Evolutionary conservation across 2,888 invertebrate genomes (phyloP), one percentile per base, ranked within the genome.

Genomic region (Allacma fusca): DNA sequence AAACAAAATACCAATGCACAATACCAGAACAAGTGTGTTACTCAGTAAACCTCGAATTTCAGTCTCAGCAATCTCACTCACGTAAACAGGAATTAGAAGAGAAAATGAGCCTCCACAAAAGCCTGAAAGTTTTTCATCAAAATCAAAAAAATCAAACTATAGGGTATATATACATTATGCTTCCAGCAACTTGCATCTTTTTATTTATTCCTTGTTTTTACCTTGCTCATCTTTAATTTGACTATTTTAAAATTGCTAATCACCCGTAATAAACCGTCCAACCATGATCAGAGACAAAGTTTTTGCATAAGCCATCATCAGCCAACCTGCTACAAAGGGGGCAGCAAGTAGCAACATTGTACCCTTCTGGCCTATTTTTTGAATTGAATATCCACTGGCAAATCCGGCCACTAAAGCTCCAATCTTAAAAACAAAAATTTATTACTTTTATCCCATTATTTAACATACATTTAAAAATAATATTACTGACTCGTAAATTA

Each of bases 11-110:
- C 83, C 83, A 12, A 96, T 89, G 90, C 94, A 70, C 16, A 78
- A 68, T n/a, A 73, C 59, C 1, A 78, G 28, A 21, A 34, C 62
- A 40, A 78, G 44, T 12, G 75, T 62, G 23, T 95, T 92, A 0
- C 95, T 94, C n/a, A 97, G 88, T 0, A 92, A 90, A 0, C 96
- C 96, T 77, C 96, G 89, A 83, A 93, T 90, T 29, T 92, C 91
- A 29, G 89, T 89, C 81, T 93, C 92, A 5, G 94, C 90, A 68
- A 95, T 93, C 87, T 96, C 97, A 4, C 92, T 94, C 78, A 96
- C 92, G 86, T 96, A 97, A 89, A 95, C 93, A 0, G 96, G 95
- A 0, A 92, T 93, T 5, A 93, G 90, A 0, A 96, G 94, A 85
- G 94, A 88, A 19, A 88, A 86, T 75, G 88, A 87, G 1, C 88